Conservation (phyloP, 2,797 vertebrate species). For the Dendrocincla tyrannina region DNA sequence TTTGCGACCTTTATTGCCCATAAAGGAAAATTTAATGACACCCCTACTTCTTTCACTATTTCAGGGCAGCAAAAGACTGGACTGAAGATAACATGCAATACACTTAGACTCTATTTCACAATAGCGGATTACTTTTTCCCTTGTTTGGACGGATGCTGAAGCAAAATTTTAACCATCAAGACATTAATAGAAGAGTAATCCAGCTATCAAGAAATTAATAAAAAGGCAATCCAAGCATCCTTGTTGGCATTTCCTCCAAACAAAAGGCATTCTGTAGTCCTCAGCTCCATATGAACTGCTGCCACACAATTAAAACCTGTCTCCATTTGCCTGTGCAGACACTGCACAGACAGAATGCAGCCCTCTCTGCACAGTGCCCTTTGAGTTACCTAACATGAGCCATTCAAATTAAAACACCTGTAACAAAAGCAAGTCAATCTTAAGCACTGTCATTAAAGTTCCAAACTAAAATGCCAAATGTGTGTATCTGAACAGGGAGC, state of each 20-base stretch:
- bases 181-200: neutral
- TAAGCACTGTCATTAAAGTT: neutral
- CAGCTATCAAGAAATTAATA: neutral
- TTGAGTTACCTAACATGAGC: neutral
- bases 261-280: neutral
- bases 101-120: neutral
- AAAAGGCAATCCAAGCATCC: neutral
- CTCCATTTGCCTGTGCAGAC: neutral
- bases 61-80: neutral
- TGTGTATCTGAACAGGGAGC: neutral
- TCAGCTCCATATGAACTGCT: neutral
- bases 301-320: fast-evolving
- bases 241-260: neutral
- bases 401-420: neutral
- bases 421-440: neutral
- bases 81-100: neutral
- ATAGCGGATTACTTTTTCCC: neutral
- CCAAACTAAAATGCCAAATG: neutral
- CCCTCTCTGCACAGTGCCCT: neutral
- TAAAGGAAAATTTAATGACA: conserved; percentile 15
- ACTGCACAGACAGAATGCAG: neutral
- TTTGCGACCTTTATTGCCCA: neutral
- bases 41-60: neutral
- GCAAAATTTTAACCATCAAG: neutral
- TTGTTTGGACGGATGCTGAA: neutral